Evolutionary conservation across 2,797 vertebrate genomes (phyloP).

Genomic region (Fringilla coelebs): DNA sequence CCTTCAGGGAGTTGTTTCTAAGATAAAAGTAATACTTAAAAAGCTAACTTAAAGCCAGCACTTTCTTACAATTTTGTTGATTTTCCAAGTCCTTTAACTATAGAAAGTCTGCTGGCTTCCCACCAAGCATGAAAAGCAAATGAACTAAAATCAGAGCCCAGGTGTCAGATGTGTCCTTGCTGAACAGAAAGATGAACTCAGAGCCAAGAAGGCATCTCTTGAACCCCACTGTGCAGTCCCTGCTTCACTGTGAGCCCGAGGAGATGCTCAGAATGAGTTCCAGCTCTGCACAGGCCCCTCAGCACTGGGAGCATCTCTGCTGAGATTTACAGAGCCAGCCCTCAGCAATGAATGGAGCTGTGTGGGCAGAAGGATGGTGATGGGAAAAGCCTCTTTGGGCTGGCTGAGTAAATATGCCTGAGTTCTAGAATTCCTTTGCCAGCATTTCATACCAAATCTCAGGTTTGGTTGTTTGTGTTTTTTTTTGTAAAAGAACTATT

Average conservation of each 20-base stretch:
- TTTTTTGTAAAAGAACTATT: neutral
- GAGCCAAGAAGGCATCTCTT: neutral
- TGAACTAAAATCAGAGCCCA: neutral
- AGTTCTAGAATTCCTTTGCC: neutral
- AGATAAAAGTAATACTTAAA: neutral
- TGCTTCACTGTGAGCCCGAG: neutral
- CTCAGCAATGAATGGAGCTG: neutral
- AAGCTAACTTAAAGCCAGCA: neutral
- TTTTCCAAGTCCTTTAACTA: neutral
- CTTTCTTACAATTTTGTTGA: neutral
- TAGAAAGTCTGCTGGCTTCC: neutral
- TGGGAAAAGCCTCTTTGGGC: neutral
- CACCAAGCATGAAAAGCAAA: neutral
- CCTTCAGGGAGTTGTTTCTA: neutral
- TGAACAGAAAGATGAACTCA: neutral
- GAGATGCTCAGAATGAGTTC: neutral
- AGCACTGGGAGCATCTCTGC: neutral
- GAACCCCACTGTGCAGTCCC: neutral
- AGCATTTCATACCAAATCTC: neutral
- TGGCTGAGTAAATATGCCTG: neutral
- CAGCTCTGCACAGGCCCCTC: neutral
- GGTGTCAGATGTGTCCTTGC: neutral
- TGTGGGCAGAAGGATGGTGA: neutral
- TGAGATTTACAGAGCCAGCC: neutral
- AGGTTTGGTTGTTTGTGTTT: too few relatives aligned